Evolutionary conservation across 2,113 vertebrate genomes (phyloP).

Genomic region (Aegotheles bennettii): DNA sequence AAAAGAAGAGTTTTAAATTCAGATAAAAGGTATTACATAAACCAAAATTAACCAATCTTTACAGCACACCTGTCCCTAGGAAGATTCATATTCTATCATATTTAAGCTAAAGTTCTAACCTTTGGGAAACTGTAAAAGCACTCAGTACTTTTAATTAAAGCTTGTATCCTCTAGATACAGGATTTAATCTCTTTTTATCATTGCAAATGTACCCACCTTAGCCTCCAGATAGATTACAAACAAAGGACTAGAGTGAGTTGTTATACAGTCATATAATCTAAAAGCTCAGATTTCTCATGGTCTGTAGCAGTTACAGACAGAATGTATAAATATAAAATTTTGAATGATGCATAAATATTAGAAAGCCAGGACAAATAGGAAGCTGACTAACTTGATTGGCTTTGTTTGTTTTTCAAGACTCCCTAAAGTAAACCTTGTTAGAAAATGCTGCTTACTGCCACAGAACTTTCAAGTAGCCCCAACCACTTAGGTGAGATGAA

Average conservation of each 20-base stretch:
- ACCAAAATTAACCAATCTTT: not conserved
- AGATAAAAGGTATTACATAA: not conserved
- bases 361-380: not conserved
- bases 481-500: not conserved
- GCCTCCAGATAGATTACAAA: not conserved
- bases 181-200: not conserved
- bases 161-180: not conserved
- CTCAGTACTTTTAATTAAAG: not conserved
- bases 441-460: not conserved
- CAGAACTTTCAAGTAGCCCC: not conserved
- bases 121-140: not conserved
- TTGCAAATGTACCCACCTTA: not conserved
- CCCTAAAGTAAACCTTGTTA: not conserved
- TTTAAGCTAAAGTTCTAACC: not conserved
- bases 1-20: not conserved
- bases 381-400: not conserved
- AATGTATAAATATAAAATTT: not conserved
- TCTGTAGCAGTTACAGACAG: not conserved
- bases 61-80: not conserved
- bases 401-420: not conserved
- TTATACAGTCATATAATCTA: not conserved
- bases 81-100: not conserved
- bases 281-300: not conserved
- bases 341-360: not conserved
- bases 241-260: not conserved